Percentiles rank a stretch among this genome's conserved stretches.
These are phyloP conservation scores for Drosophila truncata DNA, from an alignment of 1,140 invertebrate species.

Conservation along the genomic window DNA sequence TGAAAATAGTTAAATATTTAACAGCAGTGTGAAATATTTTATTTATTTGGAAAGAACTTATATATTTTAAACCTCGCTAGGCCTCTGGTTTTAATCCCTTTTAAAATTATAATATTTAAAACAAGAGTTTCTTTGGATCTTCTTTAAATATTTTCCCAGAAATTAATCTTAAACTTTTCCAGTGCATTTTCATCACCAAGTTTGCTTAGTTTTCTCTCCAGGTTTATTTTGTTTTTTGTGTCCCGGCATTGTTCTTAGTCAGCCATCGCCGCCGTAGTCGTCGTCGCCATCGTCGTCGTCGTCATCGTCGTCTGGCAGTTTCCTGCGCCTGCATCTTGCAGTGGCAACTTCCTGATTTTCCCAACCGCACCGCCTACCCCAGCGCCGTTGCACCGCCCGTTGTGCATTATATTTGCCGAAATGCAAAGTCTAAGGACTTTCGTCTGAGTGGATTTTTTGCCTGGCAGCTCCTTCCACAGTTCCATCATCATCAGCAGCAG, in stretches of 20 bases:
- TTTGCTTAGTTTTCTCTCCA: constrained; percentile 50
- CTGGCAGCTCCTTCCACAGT: constrained; percentile 44
- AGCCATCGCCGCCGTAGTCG: constrained; percentile 33
- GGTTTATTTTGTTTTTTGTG: constrained; percentile 44
- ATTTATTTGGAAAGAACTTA: not conserved
- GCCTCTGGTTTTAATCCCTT: not conserved
- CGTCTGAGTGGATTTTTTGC: constrained; percentile 81
- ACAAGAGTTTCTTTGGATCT: not conserved
- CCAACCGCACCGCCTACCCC: constrained; percentile 23
- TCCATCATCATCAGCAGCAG: constrained; percentile 29
- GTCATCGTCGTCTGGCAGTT: constrained; percentile 30
- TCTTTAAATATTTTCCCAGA: not conserved
- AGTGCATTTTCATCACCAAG: constrained; percentile 28
- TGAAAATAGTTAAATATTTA: not conserved
- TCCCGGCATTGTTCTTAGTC: constrained; percentile 71
- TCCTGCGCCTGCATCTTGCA: constrained; percentile 59
- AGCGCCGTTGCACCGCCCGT: constrained; percentile 29
- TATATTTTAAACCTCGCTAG: not conserved
- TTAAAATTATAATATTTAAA: too few species aligned
- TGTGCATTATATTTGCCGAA: constrained; percentile 79
- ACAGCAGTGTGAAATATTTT: not conserved
- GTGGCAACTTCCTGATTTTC: constrained; percentile 79
- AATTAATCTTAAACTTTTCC: not conserved
- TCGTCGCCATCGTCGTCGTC: constrained; percentile 11
- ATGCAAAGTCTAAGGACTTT: constrained; percentile 84